Conservation (phyloP, 2,888 invertebrate genomes). For the Tupiocoris notatus region DNA sequence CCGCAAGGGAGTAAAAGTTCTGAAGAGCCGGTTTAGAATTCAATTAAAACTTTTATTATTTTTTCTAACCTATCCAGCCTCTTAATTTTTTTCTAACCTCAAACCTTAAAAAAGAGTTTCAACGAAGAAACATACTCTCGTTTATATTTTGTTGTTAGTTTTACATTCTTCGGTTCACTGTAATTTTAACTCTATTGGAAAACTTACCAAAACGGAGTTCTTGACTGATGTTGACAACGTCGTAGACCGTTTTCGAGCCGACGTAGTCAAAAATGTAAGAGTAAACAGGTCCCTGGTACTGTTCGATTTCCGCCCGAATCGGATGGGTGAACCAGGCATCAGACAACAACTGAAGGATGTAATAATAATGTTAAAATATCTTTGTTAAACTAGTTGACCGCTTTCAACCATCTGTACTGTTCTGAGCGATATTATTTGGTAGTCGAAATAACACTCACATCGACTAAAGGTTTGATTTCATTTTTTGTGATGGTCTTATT, state of each 20-base stretch:
- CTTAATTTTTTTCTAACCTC: no score
- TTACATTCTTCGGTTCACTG: no score
- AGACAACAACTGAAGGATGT: conserved; percentile 39
- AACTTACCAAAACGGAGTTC: conserved; percentile 30
- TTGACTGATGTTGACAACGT: conserved; percentile 27
- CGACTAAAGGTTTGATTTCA: conserved; percentile 40
- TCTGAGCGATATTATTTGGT: no score
- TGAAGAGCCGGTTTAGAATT: no score
- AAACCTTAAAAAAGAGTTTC: no score
- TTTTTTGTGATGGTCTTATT: conserved; percentile 26
- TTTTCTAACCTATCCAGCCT: no score
- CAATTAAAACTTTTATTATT: no score
- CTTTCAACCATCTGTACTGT: no score
- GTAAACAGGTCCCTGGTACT: conserved; percentile 43
- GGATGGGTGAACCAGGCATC: conserved; percentile 44
- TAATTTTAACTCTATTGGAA: not conserved
- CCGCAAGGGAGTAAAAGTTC: no score
- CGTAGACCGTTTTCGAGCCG: conserved; percentile 26
- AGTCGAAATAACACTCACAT: conserved; percentile 26
- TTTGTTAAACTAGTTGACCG: no score
- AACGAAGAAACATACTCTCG: no score
- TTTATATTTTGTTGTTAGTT: no score
- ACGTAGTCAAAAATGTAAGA: conserved; percentile 45
- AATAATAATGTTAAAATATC: conserved; percentile 1
- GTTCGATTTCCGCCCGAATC: conserved; percentile 29